Evolutionary conservation across 2,888 invertebrate species (phyloP).

Genomic region (Rhingia rostrata): DNA sequence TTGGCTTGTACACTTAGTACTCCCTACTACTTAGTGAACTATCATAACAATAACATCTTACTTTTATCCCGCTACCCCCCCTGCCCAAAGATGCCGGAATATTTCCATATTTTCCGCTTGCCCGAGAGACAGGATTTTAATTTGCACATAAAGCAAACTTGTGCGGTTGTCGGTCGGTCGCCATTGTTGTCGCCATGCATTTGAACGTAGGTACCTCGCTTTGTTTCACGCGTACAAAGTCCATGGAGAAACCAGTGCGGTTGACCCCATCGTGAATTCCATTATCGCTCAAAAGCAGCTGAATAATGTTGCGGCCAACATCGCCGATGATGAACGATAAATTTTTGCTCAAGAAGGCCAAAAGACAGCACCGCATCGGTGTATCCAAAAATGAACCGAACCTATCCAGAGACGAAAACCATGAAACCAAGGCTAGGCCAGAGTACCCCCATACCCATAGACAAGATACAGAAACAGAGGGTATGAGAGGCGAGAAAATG

Average conservation of each 20-base stretch:
- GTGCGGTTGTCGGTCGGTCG: constrained; percentile 47
- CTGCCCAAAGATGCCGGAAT: background rate
- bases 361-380: background rate
- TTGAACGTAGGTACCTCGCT: background rate
- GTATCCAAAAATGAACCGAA: constrained; percentile 2
- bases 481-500: constrained; percentile 17
- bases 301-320: constrained; percentile 65
- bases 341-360: constrained; percentile 48
- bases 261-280: constrained; percentile 69
- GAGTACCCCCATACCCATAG: constrained; percentile 12
- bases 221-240: constrained; percentile 32
- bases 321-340: constrained; percentile 64
- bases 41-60: constrained; percentile 38
- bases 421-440: background rate
- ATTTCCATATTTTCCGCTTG: constrained; percentile 71
- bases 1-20: constrained; percentile 1
- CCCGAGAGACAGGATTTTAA: constrained; percentile 54
- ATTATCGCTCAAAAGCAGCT: constrained; percentile 62
- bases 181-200: constrained; percentile 23
- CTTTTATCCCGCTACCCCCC: constrained; percentile 38
- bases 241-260: constrained; percentile 48
- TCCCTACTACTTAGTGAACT: background rate
- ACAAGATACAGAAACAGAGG: constrained; percentile 12
- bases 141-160: constrained; percentile 71
- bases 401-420: constrained; percentile 1